Base-by-base conservation (phyloP, 2,113 vertebrate species). In the Poicephalus gulielmi region DNA sequence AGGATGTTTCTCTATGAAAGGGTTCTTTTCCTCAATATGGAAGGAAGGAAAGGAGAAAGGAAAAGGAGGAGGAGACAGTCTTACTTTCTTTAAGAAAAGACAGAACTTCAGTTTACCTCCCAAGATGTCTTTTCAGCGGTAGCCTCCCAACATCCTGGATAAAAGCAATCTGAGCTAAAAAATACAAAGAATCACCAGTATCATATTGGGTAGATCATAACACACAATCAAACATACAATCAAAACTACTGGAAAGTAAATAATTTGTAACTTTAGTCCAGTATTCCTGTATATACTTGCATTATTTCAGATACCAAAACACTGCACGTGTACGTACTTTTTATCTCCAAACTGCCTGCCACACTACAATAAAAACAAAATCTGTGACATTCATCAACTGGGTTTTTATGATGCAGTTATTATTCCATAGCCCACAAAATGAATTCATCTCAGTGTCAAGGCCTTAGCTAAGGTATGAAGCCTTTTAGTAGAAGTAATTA, bases 61-160 rank as follows among this genome's bases (percentile, higher is more conserved):
- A 59, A 59, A 15, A 59, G 57, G 57, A 59, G 33, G 33, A 57
- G 57, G 33, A 59, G 57, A 59, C 22, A 35, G 57, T 31, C 17
- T 68, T 37, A 75, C 13, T 44, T 55, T 52, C 24, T 44, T 28
- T 18, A 68, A 30, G 17, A 15, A 20, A 60, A 91, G 18, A n/a
- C 5, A 71, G 39, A 91, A 88, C n/a, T 35, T 10, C 13, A 68
- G 47, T 95, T 97, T 98, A 99, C 99, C 99, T 99, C 96, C 95
- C 96, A 91, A 98, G 98, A 80, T 97, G 92, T 78, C 96, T 98
- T 88, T 98, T 98, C 87, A 98, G 97, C 11, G 99, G 98, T 94
- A 99, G 98, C 85, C 98, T 98, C 73, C 99, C 99, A 94, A 99
- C 97, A 5, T 99, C 99, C 89, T 99, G 99, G 88, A 99, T 99